These are phyloP conservation scores for Thermophis baileyi DNA, from an alignment of 2,113 vertebrate genomes.

Conservation along the genomic window DNA sequence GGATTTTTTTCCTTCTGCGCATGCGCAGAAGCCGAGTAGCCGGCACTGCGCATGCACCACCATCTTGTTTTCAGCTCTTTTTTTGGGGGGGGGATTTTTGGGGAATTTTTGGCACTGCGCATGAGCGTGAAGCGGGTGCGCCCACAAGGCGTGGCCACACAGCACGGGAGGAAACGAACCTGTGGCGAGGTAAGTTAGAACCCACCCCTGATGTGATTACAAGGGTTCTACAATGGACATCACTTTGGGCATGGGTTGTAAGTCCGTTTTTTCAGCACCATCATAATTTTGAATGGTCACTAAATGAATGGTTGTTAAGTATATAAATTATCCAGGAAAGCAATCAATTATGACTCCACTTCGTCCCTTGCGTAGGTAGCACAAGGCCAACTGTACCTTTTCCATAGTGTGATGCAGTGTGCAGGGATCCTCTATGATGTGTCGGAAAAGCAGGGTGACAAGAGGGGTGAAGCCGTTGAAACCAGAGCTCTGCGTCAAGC, in stretches of 20 bases:
- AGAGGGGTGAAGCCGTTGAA: constrained; percentile 93
- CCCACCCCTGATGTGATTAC: too few species aligned
- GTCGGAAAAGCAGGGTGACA: constrained; percentile 89
- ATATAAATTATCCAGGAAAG: neutral
- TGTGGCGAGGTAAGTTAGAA: too few species aligned
- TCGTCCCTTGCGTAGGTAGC: neutral
- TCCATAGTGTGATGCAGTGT: constrained; percentile 93
- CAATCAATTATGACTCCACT: neutral
- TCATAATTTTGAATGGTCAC: neutral
- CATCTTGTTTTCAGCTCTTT: too few species aligned
- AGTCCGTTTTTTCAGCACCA: neutral
- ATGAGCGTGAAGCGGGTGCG: too few species aligned
- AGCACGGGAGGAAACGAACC: too few species aligned
- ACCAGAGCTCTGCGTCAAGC: constrained; percentile 86
- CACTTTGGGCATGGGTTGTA: neutral
- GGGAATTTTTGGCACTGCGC: too few species aligned
- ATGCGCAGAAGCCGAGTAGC: too few species aligned
- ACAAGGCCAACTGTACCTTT: constrained; percentile 71
- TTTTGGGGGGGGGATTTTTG: too few species aligned
- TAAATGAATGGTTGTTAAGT: neutral
- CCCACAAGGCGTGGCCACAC: too few species aligned
- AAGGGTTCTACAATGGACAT: neutral
- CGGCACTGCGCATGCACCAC: too few species aligned
- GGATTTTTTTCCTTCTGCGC: too few species aligned
- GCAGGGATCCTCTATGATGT: constrained; percentile 91